Conservation (phyloP, 2,888 invertebrate species). For the Mythimna lalbum region DNA sequence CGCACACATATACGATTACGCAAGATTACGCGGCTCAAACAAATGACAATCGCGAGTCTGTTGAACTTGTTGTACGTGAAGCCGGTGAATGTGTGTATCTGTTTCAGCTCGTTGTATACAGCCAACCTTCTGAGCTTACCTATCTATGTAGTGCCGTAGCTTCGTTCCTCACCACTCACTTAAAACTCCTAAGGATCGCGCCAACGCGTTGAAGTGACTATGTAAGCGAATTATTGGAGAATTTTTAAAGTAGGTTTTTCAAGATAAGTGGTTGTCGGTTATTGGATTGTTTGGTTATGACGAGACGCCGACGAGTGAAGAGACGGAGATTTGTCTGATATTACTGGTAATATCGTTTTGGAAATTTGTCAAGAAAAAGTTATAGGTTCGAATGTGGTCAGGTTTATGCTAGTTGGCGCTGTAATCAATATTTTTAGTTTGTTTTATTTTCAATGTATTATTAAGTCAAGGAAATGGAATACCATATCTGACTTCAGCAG, state of each 20-base stretch:
- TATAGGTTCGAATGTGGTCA: no score
- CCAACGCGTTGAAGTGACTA: slow-evolving; percentile 41
- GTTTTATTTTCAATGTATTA: no score
- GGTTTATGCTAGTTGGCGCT: no score
- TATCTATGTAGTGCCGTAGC: background rate
- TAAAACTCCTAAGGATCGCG: slow-evolving; percentile 71
- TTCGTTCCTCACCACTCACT: slow-evolving; percentile 61
- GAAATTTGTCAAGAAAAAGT: no score
- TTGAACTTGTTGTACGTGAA: background rate
- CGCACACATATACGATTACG: background rate
- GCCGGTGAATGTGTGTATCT: background rate
- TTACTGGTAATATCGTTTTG: no score
- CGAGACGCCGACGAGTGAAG: no score
- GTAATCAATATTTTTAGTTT: no score
- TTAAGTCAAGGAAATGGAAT: no score
- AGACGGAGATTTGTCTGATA: no score
- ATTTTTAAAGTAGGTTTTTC: background rate
- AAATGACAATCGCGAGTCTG: background rate
- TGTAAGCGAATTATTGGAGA: slow-evolving; percentile 8
- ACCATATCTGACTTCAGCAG: no score
- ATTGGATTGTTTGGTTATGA: background rate
- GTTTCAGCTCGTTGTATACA: background rate
- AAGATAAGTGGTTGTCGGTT: background rate
- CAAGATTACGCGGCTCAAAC: background rate
- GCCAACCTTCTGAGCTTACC: background rate